Base-by-base conservation (phyloP, 2,113 vertebrate genomes). In the Pseudolaguvia tuberculata region DNA sequence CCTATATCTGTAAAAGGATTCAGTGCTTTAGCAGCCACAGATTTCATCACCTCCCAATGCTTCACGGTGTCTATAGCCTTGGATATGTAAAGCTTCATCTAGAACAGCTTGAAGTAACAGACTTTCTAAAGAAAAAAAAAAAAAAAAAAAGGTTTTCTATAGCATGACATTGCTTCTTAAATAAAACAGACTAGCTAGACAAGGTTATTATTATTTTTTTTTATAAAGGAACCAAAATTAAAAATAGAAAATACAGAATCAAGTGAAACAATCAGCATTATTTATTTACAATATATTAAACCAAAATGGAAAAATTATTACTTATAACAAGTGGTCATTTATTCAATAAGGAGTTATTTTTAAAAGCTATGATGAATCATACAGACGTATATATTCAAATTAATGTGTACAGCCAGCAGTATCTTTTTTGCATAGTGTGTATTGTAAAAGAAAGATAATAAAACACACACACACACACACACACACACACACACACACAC, bases 271-370 rank as follows among this genome's bases (percentile, higher is more conserved):
- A 88, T 87, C 85, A 86, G 86, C 86, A 84, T 84, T 53, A 81
- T 91, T 91, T 91, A 91, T 91, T 91, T 91, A 91, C 89, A 91
- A 90, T 90, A 91, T 88, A 89, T 89, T 90, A 90, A 91, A 87
- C 82, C 86, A 87, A 87, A 86, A 90, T 88, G 88, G 84, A 89
- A 90, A 76, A 90, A 88, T 85, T 83, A 83, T 82, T 87, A 84
- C 81, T 81, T 72, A 84, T 87, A 84, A 88, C 86, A 88, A 89
- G 85, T 86, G 86, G 86, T 88, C 87, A 88, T 90, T 86, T 87
- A 83, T 88, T 88, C 85, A 83, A 87, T 86, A 87, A 87, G 84
- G 86, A 89, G 82, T 83, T 81, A 84, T 87, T 89, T 84, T n/a
- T 84, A 80, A 85, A 86, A 87, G 87, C 84, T 87, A 85, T 82